These are phyloP conservation scores for Beroe forskalii DNA, from an alignment of 37 sponge, comb jelly and placozoan genomes.

Conservation along the genomic window DNA sequence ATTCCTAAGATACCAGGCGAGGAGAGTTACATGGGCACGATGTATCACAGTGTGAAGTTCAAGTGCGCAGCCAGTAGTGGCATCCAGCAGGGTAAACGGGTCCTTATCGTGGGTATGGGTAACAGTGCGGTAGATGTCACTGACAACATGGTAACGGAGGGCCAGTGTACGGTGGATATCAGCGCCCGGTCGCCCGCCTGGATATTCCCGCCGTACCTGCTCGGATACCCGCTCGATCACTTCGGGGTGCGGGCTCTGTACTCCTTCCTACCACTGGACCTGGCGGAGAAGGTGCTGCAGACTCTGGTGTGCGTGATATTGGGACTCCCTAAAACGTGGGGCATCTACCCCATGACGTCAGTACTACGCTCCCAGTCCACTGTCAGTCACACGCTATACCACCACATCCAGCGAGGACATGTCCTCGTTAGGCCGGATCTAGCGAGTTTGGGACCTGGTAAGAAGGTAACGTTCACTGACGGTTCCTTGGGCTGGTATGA, in stretches of 20 bases:
- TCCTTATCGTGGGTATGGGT: constrained; percentile 87
- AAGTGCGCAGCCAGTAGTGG: constrained; percentile 60
- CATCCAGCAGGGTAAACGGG: constrained; percentile 66
- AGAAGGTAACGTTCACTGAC: constrained; percentile 60
- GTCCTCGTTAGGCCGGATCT: constrained; percentile 44
- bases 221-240: constrained; percentile 43
- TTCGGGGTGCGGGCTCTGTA: constrained; percentile 8
- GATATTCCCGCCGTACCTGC: constrained; percentile 42
- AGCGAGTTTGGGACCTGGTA: constrained; percentile 27
- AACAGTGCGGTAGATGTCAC: constrained; percentile 88
- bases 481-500: constrained; percentile 25
- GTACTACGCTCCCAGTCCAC: constrained; percentile 55
- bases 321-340: constrained; percentile 53
- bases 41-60: constrained; percentile 65
- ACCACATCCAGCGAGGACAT: constrained; percentile 37
- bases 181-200: constrained; percentile 65
- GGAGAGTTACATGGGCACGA: constrained; percentile 27
- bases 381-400: constrained; percentile 50
- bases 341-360: constrained; percentile 44
- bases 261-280: neutral
- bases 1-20: constrained; percentile 64
- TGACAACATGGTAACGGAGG: constrained; percentile 74
- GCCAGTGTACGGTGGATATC: constrained; percentile 11
- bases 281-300: constrained; percentile 37
- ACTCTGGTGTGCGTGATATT: constrained; percentile 8